Conservation (phyloP, 1,140 invertebrate species). For the Sminthurinus signatus region DNA sequence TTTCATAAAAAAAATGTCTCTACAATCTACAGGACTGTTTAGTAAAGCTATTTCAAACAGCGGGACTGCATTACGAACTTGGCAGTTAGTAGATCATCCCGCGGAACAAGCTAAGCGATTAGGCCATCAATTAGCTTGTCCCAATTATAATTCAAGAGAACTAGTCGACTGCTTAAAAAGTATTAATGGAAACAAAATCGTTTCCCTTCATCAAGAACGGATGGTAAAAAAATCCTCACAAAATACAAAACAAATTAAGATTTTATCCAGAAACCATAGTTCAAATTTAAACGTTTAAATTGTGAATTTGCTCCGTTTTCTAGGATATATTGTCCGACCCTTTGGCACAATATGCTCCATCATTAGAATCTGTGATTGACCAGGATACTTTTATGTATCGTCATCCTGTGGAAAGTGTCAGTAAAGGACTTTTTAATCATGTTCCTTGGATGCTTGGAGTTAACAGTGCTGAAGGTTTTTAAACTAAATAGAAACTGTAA, state of each 20-base stretch:
- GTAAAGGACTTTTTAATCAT: not conserved
- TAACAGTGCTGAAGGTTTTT: not conserved
- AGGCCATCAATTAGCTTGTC: not conserved
- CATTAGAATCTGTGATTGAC: not conserved
- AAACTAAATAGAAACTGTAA: too few species aligned
- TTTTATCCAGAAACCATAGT: not conserved
- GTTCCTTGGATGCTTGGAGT: not conserved
- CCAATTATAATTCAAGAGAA: constrained; percentile 12
- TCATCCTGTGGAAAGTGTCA: not conserved
- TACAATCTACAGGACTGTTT: constrained; percentile 7
- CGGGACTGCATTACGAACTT: constrained; percentile 12
- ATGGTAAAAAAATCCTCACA: constrained; percentile 8
- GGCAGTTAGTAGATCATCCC: not conserved
- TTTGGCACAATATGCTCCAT: not conserved
- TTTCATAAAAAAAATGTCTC: too few species aligned
- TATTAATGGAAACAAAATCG: constrained; percentile 14
- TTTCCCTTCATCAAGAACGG: constrained; percentile 13
- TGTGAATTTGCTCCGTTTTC: not conserved
- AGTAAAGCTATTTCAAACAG: constrained; percentile 31
- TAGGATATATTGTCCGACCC: not conserved
- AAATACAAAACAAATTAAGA: not conserved
- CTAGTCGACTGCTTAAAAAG: constrained; percentile 25
- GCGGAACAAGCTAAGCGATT: constrained; percentile 3
- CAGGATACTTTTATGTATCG: not conserved
- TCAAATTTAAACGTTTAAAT: not conserved